Base-by-base conservation (phyloP, 2,113 vertebrate species). In the Oreochromis spilurus region DNA sequence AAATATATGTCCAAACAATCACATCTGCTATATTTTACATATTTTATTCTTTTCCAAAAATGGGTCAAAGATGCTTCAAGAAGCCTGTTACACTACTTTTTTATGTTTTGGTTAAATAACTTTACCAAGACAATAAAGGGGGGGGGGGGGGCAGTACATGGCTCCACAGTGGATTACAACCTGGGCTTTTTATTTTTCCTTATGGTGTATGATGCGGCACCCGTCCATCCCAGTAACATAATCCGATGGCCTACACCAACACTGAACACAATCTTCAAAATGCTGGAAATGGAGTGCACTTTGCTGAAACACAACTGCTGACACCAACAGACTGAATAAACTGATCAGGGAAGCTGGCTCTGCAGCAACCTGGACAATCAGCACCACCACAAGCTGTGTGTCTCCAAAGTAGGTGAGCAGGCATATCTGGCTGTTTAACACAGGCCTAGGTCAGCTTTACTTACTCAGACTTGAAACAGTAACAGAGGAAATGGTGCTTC, bases 151-250 rank as follows among this genome's bases (percentile, higher is more conserved):
- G 8, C 8, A 10, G 58, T 17, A 5, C 4, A 9, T 19, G 36
- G 0, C 62, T 3, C 5, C 17, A 62, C 19, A 10, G 0, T 0
- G 60, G 34, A 65, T 12, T 0, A 36, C 17, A 38, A 65, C 34
- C 34, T 36, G 31, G 0, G 17, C 1, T 36, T 36, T 36, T n/a
- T 9, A 34, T 4, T 34, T 43, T 6, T 19, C 29, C 58, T 62
- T 0, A 7, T 19, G 29, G 0, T 52, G 4, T 19, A 19, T 10
- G 58, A 19, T 10, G 58, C 1, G 0, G 16, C 58, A 36, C 17
- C 9, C 0, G 58, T 36, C 31, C 58, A 62, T 16, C 58, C 58
- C 1, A 36, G 53, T 11, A 13, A 7, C 0, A 24, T 24, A 13
- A 55, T 12, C 21, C 10, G 5, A 31, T 17, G 1, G 1, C 29